Evolutionary conservation across 2,113 vertebrate genomes (phyloP), one percentile per base, ranked within the genome.

Genomic region (Nycticryphes semicollaris): DNA sequence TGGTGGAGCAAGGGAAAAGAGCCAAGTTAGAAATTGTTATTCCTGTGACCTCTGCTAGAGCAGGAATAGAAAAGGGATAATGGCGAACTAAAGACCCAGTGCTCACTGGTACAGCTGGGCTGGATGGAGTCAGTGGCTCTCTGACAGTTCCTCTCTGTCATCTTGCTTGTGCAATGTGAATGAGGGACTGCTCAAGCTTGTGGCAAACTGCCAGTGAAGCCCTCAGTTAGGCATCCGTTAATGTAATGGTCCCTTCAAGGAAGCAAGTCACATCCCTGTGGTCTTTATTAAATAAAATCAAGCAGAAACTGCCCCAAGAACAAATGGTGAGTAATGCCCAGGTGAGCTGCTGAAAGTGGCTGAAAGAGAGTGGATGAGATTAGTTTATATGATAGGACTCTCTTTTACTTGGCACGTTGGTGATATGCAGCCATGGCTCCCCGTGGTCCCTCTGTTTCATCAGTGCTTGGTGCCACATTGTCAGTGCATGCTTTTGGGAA

Each of bases 261-360:
- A 73, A 93, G 62, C 1, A 0, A 33, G 28, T 76, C 11, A 14
- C 22, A 39, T 73, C 39, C 45, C 43, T 12, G 15, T 79, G 79
- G 37, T 66, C 54, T 82, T 75, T 51, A 66, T 84, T 60, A 84
- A 91, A 75, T 53, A 68, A 91, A 92, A 72, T 54, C 68, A 84
- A 84, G 33, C 10, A 21, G 56, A 84, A 92, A 41, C 39, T 91
- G 45, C 57, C 73, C 68, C 7, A 5, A 57, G 39, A 89, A 54
- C 39, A 87, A 87, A 69, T 17, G 56, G 8, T 72, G 28, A 76
- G 48, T 67, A 78, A 64, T 84, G 47, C 27, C 64, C 53, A 59
- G 47, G 17, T 3, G 10, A 89, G 48, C 37, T 0, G 2, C 56
- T 57, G 56, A 69, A 70, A 80, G 48, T 66, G 39, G 39, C 39